Evolutionary conservation across 2,888 invertebrate genomes (phyloP).

Genomic region (Hirtodrosophila histrioides): DNA sequence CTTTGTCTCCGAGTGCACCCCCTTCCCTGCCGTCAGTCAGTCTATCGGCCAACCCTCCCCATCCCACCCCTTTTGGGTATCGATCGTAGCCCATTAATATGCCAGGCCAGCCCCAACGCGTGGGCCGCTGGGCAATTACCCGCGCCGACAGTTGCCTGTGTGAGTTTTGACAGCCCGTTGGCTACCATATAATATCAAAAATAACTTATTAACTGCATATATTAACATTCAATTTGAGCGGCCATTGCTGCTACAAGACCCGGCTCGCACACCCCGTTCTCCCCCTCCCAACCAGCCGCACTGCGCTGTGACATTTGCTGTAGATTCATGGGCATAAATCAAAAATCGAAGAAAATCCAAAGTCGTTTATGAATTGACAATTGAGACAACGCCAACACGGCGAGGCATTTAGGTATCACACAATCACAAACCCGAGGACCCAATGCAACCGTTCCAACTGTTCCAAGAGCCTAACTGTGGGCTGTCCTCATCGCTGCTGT

Average conservation of each 20-base stretch:
- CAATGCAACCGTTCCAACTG: slow-evolving; percentile 29
- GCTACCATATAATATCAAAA: slow-evolving; percentile 81
- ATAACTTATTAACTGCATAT: slow-evolving; percentile 82
- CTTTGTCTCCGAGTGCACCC: slow-evolving; percentile 47
- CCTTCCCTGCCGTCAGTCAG: slow-evolving; percentile 5
- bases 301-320: slow-evolving; percentile 76
- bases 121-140: slow-evolving; percentile 81
- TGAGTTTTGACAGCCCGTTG: slow-evolving; percentile 82
- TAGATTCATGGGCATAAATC: slow-evolving; percentile 83
- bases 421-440: slow-evolving; percentile 38
- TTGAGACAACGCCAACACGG: slow-evolving; percentile 65
- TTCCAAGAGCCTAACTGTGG: slow-evolving; percentile 35
- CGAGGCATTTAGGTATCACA: slow-evolving; percentile 55
- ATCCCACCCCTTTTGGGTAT: neutral
- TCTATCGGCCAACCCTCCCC: neutral
- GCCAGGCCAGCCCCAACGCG: slow-evolving; percentile 75
- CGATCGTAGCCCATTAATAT: slow-evolving; percentile 72
- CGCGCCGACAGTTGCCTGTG: slow-evolving; percentile 80
- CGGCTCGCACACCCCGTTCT: too few relatives aligned
- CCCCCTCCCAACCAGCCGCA: neutral
- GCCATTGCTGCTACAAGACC: slow-evolving; percentile 63
- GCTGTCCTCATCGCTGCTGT: slow-evolving; percentile 47
- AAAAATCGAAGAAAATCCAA: slow-evolving; percentile 72
- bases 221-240: slow-evolving; percentile 82
- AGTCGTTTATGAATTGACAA: slow-evolving; percentile 77